phyloP scores from a whole-genome alignment of 1,140 invertebrate genomes.

The Hyles euphorbiae region DNA sequence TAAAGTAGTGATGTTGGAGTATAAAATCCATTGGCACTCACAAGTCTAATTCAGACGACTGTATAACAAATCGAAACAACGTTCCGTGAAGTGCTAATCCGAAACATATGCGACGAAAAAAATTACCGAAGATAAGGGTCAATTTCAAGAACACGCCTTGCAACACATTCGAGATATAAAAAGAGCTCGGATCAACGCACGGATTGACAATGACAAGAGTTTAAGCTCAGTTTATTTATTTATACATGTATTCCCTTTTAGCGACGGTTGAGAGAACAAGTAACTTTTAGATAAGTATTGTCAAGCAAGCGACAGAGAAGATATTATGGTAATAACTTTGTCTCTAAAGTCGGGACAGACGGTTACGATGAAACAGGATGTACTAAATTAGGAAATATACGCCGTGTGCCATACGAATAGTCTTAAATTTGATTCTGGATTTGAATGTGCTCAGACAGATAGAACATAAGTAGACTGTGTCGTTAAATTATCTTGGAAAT shows the following conservation, averaged over 20 bases:
- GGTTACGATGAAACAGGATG: constrained; percentile 36
- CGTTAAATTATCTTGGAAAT: constrained; percentile 1
- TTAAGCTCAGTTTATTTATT: constrained; percentile 69
- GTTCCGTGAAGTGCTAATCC: constrained; percentile 69
- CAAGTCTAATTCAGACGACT: background rate
- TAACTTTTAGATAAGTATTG: constrained; percentile 66
- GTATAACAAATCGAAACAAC: constrained; percentile 37
- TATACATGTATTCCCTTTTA: constrained; percentile 72
- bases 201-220: constrained; percentile 71
- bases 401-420: constrained; percentile 18
- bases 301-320: constrained; percentile 32
- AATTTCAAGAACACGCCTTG: constrained; percentile 58
- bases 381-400: constrained; percentile 56
- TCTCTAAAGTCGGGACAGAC: constrained; percentile 34
- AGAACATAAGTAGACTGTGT: background rate
- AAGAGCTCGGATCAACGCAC: constrained; percentile 56
- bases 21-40: no score
- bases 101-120: constrained; percentile 69
- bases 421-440: constrained; percentile 16
- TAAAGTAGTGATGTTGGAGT: no score
- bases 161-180: constrained; percentile 52
- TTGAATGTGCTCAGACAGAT: background rate
- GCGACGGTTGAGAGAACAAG: constrained; percentile 57
- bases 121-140: constrained; percentile 61
- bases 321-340: constrained; percentile 61